Evolutionary conservation across 2,113 vertebrate species (phyloP).

Genomic region (Toxostoma redivivum): DNA sequence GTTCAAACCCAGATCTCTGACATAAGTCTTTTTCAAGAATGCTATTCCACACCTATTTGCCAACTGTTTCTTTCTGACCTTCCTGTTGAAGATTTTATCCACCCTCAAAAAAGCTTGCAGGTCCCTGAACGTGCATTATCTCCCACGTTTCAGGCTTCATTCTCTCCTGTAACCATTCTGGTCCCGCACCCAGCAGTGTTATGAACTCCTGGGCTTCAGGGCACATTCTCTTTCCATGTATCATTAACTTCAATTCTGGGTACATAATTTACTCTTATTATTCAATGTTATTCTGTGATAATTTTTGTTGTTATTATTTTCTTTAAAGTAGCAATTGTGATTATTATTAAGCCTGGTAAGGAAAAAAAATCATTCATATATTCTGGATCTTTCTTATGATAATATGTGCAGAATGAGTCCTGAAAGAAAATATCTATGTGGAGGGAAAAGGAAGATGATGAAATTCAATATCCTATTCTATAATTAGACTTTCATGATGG

Average conservation of each 20-base stretch:
- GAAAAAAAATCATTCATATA: background rate
- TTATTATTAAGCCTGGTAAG: background rate
- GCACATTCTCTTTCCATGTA: background rate
- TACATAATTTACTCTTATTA: background rate
- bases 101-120: background rate
- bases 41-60: background rate
- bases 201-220: background rate
- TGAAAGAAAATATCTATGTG: background rate
- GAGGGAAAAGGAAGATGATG: background rate
- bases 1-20: background rate
- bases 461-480: background rate
- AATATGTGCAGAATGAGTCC: background rate
- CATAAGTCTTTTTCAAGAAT: background rate
- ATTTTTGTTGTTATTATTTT: background rate
- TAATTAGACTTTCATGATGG: background rate
- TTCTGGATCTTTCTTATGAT: background rate
- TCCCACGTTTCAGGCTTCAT: background rate
- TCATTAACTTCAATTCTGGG: background rate
- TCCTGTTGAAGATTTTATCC: slow-evolving; percentile 17
- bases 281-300: background rate
- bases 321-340: background rate
- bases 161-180: background rate
- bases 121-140: background rate
- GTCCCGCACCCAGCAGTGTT: background rate
- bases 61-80: slow-evolving; percentile 17